Evolutionary conservation across 2,113 vertebrate genomes (phyloP), one percentile per base, ranked within the genome.

Genomic region (Caranx melampygus): DNA sequence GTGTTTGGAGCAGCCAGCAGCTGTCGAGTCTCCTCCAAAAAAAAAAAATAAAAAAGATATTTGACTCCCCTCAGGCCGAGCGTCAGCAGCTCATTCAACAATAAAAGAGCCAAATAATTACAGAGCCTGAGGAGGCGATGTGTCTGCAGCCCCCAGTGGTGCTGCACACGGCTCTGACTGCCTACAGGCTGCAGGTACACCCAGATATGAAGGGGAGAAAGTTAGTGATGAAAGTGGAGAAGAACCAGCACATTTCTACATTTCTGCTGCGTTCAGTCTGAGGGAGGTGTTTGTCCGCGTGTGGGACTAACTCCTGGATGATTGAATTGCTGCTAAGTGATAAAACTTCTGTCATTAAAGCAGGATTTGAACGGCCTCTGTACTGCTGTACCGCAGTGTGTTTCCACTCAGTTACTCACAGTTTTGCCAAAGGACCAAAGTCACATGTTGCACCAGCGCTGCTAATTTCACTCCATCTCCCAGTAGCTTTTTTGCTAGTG

Each of bases 61-160:
- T 84, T 87, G 80, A 83, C 73, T 91, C 83, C 87, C 90, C 78
- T 69, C 34, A 57, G 84, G 92, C 79, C 74, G 11, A 85, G 66
- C 65, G 54, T 84, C 87, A 87, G 89, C 88, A 79, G 82, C 47
- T 37, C 86, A 87, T 87, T 91, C 87, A 86, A 88, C 87, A 90
- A 89, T 92, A 88, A 93, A 93, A 89, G 87, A 82, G 86, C 79
- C 89, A 87, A 91, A 93, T 92, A 92, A 94, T 93, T 91, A 90
- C 89, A 83, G 78, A 82, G 93, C 92, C 91, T 85, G 71, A 93
- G 92, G 89, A 92, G 74, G 65, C 67, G 78, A 82, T 83, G 72
- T 81, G 84, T 93, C 83, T 93, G 84, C 81, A 74, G 86, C 84
- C 88, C 87, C 83, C 72, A 87, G 82, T 83, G 90, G 76, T 76